These are phyloP conservation scores for Abrostola tripartita DNA, from an alignment of 2,888 invertebrate genomes.

Conservation along the genomic window DNA sequence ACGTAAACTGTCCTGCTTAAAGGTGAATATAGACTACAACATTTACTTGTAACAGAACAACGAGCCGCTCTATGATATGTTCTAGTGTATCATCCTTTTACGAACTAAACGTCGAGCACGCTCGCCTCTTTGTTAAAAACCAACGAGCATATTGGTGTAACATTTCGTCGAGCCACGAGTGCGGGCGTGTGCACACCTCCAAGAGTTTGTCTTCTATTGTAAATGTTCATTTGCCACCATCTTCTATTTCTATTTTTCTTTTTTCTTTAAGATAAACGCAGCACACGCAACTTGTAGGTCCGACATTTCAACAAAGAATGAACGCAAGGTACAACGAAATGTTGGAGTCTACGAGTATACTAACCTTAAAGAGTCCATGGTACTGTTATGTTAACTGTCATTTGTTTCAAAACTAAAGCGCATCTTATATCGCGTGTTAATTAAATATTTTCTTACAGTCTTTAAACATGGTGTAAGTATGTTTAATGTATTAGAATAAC, in stretches of 20 bases:
- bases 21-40: constrained; percentile 19
- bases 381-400: no score
- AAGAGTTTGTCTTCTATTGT: constrained; percentile 14
- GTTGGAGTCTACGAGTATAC: no score
- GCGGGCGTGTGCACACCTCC: constrained; percentile 32
- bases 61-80: constrained; percentile 13
- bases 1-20: no score
- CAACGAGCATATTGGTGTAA: constrained; percentile 20
- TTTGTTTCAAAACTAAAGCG: no score
- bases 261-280: constrained; percentile 20
- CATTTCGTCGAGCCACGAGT: constrained; percentile 31
- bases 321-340: constrained; percentile 24
- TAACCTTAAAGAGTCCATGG: no score
- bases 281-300: constrained; percentile 16
- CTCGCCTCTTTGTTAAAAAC: constrained; percentile 26
- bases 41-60: constrained; percentile 2
- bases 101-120: constrained; percentile 28
- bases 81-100: constrained; percentile 23
- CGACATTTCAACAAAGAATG: constrained; percentile 17
- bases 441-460: constrained; percentile 9
- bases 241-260: constrained; percentile 8
- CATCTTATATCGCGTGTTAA: constrained; percentile 27
- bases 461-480: no score
- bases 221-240: constrained; percentile 12
- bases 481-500: no score